phyloP scores from a whole-genome alignment of 2,113 vertebrate species.

The Progne subis region DNA sequence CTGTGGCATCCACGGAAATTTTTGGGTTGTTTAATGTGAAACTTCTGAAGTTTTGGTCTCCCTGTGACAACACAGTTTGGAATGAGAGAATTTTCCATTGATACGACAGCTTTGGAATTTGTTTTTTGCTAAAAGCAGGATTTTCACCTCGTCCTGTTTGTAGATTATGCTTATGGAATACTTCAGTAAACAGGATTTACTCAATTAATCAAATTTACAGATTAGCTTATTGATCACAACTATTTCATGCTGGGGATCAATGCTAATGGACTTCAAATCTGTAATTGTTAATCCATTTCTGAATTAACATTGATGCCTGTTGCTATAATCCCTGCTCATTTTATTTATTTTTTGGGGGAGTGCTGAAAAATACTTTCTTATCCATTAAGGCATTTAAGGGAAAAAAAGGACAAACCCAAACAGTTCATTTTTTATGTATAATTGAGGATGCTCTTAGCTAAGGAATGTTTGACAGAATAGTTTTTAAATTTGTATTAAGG shows the following conservation, averaged over 20 bases:
- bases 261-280: conserved; percentile 87
- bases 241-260: conserved; percentile 80
- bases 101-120: neutral
- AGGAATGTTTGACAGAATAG: neutral
- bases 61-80: neutral
- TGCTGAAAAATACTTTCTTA: conserved; percentile 23
- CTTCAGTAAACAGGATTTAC: conserved; percentile 88
- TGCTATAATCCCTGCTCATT: conserved; percentile 69
- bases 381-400: conserved; percentile 9
- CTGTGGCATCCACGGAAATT: neutral
- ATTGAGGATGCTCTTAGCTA: neutral
- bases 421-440: neutral
- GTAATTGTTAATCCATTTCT: conserved; percentile 86
- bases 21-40: neutral
- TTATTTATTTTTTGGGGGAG: neutral
- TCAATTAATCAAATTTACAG: conserved; percentile 90
- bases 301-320: conserved; percentile 75
- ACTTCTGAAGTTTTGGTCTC: neutral
- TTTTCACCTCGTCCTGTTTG: conserved; percentile 47
- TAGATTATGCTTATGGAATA: conserved; percentile 78
- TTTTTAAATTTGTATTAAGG: neutral
- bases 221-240: conserved; percentile 87
- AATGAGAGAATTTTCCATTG: neutral
- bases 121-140: neutral
- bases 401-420: neutral